Base-by-base conservation (phyloP, 2,113 vertebrate species). In the Malurus cyaneus region DNA sequence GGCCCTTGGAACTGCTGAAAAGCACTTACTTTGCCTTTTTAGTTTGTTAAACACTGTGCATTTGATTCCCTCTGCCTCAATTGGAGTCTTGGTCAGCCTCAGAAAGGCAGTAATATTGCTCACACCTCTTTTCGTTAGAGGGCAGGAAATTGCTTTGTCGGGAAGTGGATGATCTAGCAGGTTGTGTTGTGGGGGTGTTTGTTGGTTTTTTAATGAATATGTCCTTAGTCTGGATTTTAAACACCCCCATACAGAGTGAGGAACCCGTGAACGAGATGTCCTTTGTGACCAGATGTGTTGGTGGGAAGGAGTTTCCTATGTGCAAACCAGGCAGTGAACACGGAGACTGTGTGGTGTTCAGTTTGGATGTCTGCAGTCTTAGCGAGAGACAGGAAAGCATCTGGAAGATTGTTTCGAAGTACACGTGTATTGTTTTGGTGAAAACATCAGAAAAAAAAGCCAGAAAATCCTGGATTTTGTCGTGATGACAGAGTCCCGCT, bases 221-320 rank as follows among this genome's bases (percentile, higher is more conserved):
- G 62, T 74, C 20, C n/a, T 70, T 70, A 49, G 13, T n/a, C 39
- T 70, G 66, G 49, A 56, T 79, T 89, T 88, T 77, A 72, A 91
- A 81, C 32, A 18, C 80, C 77, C 50, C 50, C 24, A 26, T 44
- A 12, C 28, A 24, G 5, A 9, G 24, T 36, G 53, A 81, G 65
- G 62, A 69, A 79, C 74, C 67, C 0, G 1, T 18, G 73, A 82
- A 39, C 0, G 0, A 44, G 42, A 41, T 0, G 0, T 52, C 57
- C 25, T 83, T 87, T 3, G 0, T 65, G 47, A 53, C 19, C 23
- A 50, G 34, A 52, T 21, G 19, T 24, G 8, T 52, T 54, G 36
- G 31, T 60, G 76, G 70, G 54, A 70, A 71, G 49, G 65, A 70
- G 39, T 54, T 44, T 84, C 21, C 60, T 31, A 0, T 9, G 9